These are phyloP conservation scores for Rutpela maculata DNA, from an alignment of 2,888 invertebrate genomes.

Conservation along the genomic window DNA sequence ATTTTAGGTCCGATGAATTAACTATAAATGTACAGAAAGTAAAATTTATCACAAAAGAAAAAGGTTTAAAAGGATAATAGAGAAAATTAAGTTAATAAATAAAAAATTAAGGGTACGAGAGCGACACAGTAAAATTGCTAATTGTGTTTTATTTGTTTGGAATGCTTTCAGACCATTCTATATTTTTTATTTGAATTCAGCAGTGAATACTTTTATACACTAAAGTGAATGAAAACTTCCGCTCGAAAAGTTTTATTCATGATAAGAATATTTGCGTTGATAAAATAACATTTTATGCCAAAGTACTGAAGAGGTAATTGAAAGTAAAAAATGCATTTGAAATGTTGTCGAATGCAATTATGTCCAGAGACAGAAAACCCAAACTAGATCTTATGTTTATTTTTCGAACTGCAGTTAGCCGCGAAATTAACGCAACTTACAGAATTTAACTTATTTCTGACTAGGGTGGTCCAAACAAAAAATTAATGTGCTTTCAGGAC, in stretches of 20 bases:
- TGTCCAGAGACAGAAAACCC: too few relatives aligned
- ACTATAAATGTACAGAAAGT: slow-evolving; percentile 38
- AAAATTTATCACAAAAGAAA: slow-evolving; percentile 40
- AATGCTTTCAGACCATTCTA: slow-evolving; percentile 22
- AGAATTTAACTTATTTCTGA: too few relatives aligned
- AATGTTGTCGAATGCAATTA: background rate
- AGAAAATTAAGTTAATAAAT: slow-evolving; percentile 46
- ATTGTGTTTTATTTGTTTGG: slow-evolving; percentile 42
- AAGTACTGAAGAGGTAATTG: slow-evolving; percentile 1
- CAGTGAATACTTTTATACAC: slow-evolving; percentile 11
- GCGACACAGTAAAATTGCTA: slow-evolving; percentile 35
- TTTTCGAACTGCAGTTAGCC: too few relatives aligned
- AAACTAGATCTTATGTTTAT: too few relatives aligned
- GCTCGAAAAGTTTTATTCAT: slow-evolving; percentile 5
- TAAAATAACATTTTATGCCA: background rate
- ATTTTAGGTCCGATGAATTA: slow-evolving; percentile 28
- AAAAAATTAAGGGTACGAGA: slow-evolving; percentile 39
- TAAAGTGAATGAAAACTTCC: slow-evolving; percentile 15
- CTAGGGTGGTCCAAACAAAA: too few relatives aligned
- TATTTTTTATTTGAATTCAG: slow-evolving; percentile 31
- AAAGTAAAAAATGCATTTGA: background rate
- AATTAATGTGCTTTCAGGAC: too few relatives aligned
- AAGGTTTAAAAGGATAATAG: slow-evolving; percentile 42
- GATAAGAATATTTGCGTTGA: slow-evolving; percentile 12
- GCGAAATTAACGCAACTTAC: too few relatives aligned